These are phyloP conservation scores for Nannobrachium achirus DNA, from an alignment of 2,113 vertebrate species.

Conservation along the genomic window DNA sequence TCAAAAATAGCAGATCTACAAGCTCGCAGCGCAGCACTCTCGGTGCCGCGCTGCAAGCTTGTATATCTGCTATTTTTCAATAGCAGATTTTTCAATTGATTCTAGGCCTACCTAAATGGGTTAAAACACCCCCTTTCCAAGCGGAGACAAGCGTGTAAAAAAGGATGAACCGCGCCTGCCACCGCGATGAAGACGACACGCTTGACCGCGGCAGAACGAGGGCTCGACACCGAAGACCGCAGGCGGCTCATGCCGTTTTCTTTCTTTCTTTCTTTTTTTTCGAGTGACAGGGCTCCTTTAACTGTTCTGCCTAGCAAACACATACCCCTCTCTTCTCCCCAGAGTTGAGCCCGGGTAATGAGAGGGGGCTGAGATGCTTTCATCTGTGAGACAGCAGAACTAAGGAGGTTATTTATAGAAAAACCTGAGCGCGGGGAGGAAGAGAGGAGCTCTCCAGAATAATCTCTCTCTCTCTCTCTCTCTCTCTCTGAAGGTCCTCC, in stretches of 20 bases:
- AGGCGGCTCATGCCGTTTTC: slow-evolving; percentile 20
- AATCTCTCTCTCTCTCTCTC: slow-evolving; percentile 54
- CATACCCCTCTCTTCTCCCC: slow-evolving; percentile 59
- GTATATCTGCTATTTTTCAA: too few relatives aligned
- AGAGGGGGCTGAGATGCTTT: slow-evolving; percentile 70
- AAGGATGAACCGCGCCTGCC: slow-evolving; percentile 74
- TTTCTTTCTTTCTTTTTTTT: too few relatives aligned
- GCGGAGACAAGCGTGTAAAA: slow-evolving; percentile 72
- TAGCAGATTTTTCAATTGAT: too few relatives aligned
- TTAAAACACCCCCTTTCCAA: slow-evolving; percentile 56
- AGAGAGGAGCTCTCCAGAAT: slow-evolving; percentile 55
- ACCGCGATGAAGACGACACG: slow-evolving; percentile 64
- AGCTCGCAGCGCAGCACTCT: too few relatives aligned
- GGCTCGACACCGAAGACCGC: slow-evolving; percentile 60
- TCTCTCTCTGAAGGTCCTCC: slow-evolving; percentile 51
- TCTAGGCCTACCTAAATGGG: too few relatives aligned
- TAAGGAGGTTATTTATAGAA: slow-evolving; percentile 82
- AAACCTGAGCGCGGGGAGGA: slow-evolving; percentile 65
- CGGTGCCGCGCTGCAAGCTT: too few relatives aligned
- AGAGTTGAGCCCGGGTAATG: slow-evolving; percentile 59
- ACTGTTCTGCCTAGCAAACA: slow-evolving; percentile 82
- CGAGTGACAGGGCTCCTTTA: slow-evolving; percentile 79
- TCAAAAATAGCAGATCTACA: too few relatives aligned
- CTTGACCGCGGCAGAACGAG: slow-evolving; percentile 65
- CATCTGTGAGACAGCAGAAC: slow-evolving; percentile 81